Conservation (phyloP, 1,140 invertebrate genomes). For the Sitobion miscanthi region DNA sequence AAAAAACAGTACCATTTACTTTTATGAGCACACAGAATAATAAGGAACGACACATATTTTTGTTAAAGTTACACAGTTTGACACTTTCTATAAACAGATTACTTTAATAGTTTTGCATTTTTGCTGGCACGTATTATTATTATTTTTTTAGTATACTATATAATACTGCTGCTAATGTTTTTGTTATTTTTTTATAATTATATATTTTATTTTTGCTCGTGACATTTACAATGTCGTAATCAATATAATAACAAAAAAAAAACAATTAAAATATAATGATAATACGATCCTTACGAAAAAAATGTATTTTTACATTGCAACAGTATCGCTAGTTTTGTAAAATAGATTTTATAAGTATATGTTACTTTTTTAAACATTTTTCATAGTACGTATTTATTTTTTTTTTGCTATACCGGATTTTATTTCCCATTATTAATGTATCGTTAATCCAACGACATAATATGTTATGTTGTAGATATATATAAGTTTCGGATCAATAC, state of each 20-base stretch:
- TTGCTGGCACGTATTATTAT: neutral
- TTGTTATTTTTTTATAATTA: neutral
- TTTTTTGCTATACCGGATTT: neutral
- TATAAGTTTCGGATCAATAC: neutral
- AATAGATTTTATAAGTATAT: neutral
- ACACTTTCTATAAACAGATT: neutral
- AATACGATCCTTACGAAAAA: neutral
- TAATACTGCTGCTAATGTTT: neutral
- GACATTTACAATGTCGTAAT: neutral
- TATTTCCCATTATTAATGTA: neutral
- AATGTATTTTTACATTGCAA: neutral
- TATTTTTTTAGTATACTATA: neutral
- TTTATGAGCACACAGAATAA: neutral
- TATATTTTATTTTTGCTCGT: neutral
- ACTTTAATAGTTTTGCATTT: neutral
- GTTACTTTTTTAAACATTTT: neutral
- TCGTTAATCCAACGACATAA: neutral
- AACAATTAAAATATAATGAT: neutral
- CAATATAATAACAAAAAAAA: neutral
- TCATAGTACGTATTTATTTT: neutral
- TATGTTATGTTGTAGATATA: neutral
- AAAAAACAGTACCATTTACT: neutral
- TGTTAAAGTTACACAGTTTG: neutral
- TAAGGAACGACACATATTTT: conserved; percentile 22
- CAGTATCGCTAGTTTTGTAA: neutral